These are phyloP conservation scores for Chloromyia formosa DNA, from an alignment of 2,888 invertebrate genomes.

Conservation along the genomic window DNA sequence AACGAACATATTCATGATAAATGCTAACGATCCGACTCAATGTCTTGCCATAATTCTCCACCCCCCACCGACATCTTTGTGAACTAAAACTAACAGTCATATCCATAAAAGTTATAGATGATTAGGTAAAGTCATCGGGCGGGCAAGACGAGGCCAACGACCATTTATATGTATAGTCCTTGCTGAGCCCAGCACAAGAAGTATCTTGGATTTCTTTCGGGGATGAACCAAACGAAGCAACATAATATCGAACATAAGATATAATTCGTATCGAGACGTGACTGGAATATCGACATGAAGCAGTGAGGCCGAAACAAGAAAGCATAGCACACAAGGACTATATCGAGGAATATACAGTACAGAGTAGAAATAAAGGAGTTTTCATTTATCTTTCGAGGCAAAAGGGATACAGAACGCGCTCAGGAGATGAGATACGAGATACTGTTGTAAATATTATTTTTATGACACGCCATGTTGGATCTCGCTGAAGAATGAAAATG, in stretches of 20 bases:
- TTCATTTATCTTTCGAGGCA: constrained; percentile 29
- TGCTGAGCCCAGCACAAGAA: no score
- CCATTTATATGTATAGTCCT: not conserved
- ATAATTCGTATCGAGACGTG: constrained; percentile 36
- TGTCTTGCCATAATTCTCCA: not conserved
- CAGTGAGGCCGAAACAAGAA: not conserved
- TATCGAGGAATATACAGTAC: not conserved
- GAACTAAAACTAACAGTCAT: constrained; percentile 13
- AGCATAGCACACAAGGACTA: not conserved
- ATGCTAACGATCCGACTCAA: not conserved
- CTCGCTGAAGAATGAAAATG: not conserved
- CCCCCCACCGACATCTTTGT: constrained; percentile 6
- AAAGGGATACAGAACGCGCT: not conserved
- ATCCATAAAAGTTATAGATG: constrained; percentile 31
- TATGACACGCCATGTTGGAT: constrained; percentile 26
- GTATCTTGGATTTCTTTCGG: no score
- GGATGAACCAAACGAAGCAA: constrained; percentile 9
- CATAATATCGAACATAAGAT: constrained; percentile 36
- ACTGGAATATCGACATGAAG: constrained; percentile 18
- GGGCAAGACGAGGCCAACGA: not conserved
- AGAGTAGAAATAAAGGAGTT: constrained; percentile 27
- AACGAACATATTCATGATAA: constrained; percentile 12
- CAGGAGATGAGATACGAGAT: constrained; percentile 1
- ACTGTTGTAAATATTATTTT: constrained; percentile 32
- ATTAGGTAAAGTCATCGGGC: not conserved